Evolutionary conservation across 1,140 invertebrate species (phyloP).

Genomic region (Brachionus manjavacas): DNA sequence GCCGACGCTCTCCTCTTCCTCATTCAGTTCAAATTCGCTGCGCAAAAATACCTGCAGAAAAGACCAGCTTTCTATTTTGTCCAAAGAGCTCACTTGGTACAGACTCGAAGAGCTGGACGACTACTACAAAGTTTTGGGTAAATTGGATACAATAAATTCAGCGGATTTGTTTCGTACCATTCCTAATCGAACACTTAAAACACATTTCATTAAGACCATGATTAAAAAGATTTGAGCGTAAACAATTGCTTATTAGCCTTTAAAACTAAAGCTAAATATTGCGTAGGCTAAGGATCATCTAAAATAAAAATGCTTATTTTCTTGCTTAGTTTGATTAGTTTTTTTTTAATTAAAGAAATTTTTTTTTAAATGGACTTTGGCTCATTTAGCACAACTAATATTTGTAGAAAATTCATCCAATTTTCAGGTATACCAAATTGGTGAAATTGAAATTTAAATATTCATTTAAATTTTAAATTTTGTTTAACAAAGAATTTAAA

Average conservation of each 20-base stretch:
- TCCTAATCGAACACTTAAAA: neutral
- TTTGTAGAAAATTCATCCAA: neutral
- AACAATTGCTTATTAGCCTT: neutral
- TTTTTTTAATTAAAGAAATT: neutral
- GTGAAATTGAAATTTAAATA: neutral
- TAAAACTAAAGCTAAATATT: neutral
- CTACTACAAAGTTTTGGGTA: slow-evolving; percentile 38
- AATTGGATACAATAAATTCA: neutral
- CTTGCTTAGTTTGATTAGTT: neutral
- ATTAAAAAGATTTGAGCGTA: neutral
- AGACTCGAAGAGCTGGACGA: slow-evolving; percentile 20
- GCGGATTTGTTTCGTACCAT: neutral
- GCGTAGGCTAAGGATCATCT: neutral
- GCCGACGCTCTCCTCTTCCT: neutral
- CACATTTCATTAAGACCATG: neutral
- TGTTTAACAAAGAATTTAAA: neutral
- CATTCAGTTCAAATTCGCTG: neutral
- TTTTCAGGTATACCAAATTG: neutral
- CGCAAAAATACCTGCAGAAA: neutral
- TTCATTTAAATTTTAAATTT: neutral
- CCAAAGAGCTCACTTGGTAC: slow-evolving; percentile 40
- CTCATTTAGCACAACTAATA: neutral
- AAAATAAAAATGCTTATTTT: neutral
- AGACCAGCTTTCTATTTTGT: neutral
- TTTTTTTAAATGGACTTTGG: neutral